Conservation (phyloP, 30 jellyfish, hydroid and myxozoan species). For the Turritopsis dohrnii region DNA sequence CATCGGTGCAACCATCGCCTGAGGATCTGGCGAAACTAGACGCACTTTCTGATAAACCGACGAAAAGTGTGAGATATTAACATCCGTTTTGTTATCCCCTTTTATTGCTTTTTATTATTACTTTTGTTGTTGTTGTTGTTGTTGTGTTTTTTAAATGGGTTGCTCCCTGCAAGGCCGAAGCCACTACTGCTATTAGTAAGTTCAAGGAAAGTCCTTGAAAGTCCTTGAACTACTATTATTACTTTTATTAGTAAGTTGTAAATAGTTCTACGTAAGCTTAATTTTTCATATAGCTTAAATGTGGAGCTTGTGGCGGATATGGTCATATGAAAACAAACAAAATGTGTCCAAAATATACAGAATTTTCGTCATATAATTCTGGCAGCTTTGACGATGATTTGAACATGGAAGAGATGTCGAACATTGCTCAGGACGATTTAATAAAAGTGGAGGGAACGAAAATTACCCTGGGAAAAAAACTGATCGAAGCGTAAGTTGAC, state of each 20-base stretch:
- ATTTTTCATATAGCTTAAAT: constrained; percentile 45
- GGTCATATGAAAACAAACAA: constrained; percentile 97
- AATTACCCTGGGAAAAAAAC: constrained; percentile 76
- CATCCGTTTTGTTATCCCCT: background rate
- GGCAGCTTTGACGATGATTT: constrained; percentile 56
- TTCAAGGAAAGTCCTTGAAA: no score
- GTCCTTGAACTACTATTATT: no score
- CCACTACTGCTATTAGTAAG: no score
- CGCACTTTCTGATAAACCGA: constrained; percentile 72
- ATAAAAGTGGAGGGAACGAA: constrained; percentile 96
- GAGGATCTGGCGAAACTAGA: constrained; percentile 45
- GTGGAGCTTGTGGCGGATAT: constrained; percentile 96
- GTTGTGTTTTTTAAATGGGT: no score
- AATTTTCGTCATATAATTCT: constrained; percentile 37
- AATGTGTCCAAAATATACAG: constrained; percentile 95
- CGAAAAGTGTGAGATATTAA: constrained; percentile 57
- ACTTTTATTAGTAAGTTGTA: no score
- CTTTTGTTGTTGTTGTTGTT: no score
- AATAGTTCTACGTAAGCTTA: background rate
- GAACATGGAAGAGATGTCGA: constrained; percentile 64
- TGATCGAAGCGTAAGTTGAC: constrained; percentile 82
- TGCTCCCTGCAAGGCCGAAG: no score
- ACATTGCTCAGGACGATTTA: constrained; percentile 64
- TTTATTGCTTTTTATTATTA: background rate
- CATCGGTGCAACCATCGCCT: constrained; percentile 36